Evolutionary conservation across 2,113 vertebrate genomes (phyloP).

Genomic region (Nanger granti): DNA sequence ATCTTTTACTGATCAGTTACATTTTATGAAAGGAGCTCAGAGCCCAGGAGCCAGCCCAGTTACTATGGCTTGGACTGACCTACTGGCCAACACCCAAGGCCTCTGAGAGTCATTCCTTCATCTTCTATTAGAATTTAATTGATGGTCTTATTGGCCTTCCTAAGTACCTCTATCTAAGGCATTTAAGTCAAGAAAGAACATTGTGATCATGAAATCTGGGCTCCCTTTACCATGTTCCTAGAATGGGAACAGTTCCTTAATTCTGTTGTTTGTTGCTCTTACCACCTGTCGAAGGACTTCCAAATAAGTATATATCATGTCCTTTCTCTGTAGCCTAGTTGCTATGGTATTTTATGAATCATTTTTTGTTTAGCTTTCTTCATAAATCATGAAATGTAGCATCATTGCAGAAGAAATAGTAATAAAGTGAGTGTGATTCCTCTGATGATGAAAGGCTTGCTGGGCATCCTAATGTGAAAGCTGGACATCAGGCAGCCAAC

Average conservation of each 20-base stretch:
- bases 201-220: not conserved
- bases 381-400: not conserved
- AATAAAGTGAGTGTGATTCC: not conserved
- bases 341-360: not conserved
- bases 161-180: not conserved
- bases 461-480: not conserved
- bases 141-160: not conserved
- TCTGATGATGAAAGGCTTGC: not conserved
- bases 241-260: not conserved
- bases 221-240: not conserved
- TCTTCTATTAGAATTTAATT: not conserved
- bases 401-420: not conserved
- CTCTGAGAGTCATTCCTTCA: not conserved
- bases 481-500: not conserved
- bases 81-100: not conserved
- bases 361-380: not conserved
- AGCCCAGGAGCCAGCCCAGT: not conserved
- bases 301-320: not conserved
- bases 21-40: not conserved
- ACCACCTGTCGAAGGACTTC: not conserved
- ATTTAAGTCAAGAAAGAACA: constrained; percentile 22
- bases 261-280: not conserved
- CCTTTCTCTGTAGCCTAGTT: not conserved
- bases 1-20: not conserved
- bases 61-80: not conserved